Conservation (phyloP, 2,113 vertebrate genomes). For the Urocolius indicus region DNA sequence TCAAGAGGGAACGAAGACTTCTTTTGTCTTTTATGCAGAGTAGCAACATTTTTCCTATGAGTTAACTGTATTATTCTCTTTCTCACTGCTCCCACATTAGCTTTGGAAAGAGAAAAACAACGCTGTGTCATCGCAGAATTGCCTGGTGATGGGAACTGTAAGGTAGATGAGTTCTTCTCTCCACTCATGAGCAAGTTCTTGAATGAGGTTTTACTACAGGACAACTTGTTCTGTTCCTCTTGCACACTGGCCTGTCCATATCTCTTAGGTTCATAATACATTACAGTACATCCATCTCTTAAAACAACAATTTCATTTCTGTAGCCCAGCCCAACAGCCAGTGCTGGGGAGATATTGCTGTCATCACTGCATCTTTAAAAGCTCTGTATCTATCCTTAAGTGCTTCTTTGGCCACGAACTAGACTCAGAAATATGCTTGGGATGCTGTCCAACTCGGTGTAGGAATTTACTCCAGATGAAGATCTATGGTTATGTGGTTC, state of each 20-base stretch:
- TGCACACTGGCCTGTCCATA: background rate
- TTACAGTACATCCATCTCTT: background rate
- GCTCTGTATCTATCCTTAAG: background rate
- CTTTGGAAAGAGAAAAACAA: constrained; percentile 53
- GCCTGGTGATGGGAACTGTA: constrained; percentile 40
- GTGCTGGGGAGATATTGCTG: background rate
- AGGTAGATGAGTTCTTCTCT: constrained; percentile 59
- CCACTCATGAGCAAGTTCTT: constrained; percentile 48
- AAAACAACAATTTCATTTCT: constrained; percentile 15
- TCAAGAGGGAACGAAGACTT: background rate
- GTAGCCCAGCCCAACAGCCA: background rate
- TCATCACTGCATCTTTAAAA: background rate
- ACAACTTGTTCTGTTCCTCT: background rate
- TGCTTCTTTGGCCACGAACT: background rate
- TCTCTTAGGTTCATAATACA: constrained; percentile 31
- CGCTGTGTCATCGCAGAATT: background rate
- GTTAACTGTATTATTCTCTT: constrained; percentile 34
- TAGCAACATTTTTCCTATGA: background rate
- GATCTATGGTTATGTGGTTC: background rate
- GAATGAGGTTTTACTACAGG: constrained; percentile 61
- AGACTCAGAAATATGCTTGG: background rate
- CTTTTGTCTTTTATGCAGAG: constrained; percentile 13
- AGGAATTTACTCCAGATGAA: background rate
- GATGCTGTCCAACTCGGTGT: fast-evolving
- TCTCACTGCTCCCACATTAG: background rate